A percentile compares a stretch with the other conserved stretches of the same genome.
These are phyloP conservation scores for Sitta europaea DNA, from an alignment of 2,113 vertebrate genomes.

Conservation along the genomic window DNA sequence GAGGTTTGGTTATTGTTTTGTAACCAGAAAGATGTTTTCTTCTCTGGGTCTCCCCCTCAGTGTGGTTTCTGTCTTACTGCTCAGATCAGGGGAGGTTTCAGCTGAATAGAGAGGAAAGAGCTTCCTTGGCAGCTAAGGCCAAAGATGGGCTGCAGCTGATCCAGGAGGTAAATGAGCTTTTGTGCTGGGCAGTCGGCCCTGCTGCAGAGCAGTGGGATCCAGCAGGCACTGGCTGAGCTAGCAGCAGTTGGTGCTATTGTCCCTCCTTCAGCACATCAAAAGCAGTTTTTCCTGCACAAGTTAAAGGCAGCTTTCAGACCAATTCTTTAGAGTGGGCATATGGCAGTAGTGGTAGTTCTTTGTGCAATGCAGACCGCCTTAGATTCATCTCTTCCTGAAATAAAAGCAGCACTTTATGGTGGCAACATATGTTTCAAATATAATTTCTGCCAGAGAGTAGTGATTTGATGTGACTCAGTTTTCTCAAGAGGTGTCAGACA, in stretches of 20 bases:
- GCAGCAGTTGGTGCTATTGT: slow-evolving; percentile 31
- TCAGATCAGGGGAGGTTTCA: background rate
- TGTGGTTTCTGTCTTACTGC: background rate
- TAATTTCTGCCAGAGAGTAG: background rate
- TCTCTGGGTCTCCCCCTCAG: background rate
- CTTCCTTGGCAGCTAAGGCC: background rate
- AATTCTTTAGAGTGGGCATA: background rate
- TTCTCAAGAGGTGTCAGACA: slow-evolving; percentile 45
- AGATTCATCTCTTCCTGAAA: background rate
- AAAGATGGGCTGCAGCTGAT: background rate
- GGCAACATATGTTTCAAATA: slow-evolving; percentile 3
- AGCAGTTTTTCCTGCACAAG: background rate
- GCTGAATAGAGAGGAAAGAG: background rate
- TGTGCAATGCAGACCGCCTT: background rate
- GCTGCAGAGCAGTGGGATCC: background rate
- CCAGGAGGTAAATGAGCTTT: background rate
- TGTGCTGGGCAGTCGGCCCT: background rate
- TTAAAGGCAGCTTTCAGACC: background rate
- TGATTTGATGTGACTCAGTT: slow-evolving; percentile 12
- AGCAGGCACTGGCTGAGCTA: background rate
- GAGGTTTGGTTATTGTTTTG: background rate
- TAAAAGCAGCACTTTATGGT: slow-evolving; percentile 1
- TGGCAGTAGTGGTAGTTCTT: background rate
- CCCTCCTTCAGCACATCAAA: background rate
- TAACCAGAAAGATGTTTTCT: background rate